A percentile compares a stretch with the other conserved stretches of the same genome.
These are phyloP conservation scores for Cyanoderma ruficeps DNA, from an alignment of 2,113 vertebrate species.

Conservation along the genomic window DNA sequence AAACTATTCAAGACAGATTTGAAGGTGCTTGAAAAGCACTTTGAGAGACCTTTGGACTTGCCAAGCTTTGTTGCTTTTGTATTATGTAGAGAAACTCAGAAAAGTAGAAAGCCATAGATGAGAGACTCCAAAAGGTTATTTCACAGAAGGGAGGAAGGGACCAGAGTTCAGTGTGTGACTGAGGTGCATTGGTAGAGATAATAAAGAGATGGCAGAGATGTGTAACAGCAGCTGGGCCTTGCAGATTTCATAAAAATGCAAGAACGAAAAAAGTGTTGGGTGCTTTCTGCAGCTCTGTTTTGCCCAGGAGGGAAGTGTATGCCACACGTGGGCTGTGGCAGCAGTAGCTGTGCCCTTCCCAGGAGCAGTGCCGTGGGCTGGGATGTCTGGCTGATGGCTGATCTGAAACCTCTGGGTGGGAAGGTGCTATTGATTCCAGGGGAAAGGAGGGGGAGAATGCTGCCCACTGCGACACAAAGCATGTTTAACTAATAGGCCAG, in stretches of 20 bases:
- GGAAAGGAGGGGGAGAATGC: slow-evolving; percentile 2
- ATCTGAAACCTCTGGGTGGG: background rate
- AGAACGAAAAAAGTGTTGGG: background rate
- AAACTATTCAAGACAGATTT: background rate
- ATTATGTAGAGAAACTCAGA: slow-evolving; percentile 5
- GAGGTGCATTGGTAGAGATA: background rate
- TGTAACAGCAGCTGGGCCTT: background rate
- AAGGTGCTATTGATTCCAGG: slow-evolving; percentile 2
- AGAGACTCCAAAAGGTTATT: slow-evolving; percentile 36
- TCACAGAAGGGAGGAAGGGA: background rate
- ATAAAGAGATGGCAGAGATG: slow-evolving; percentile 19
- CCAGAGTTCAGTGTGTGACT: background rate
- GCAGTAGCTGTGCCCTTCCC: background rate
- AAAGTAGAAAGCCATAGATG: background rate
- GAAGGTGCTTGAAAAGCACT: slow-evolving; percentile 32
- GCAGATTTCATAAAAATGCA: background rate
- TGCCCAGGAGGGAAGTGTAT: background rate
- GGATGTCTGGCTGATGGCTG: background rate
- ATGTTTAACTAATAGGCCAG: slow-evolving; percentile 17
- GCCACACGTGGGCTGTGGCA: background rate
- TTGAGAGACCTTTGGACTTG: slow-evolving; percentile 11
- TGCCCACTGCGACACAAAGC: slow-evolving; percentile 17
- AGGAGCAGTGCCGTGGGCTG: background rate
- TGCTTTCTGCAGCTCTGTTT: background rate
- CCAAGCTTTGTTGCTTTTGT: slow-evolving; percentile 11